Evolutionary conservation across 2,113 vertebrate species (phyloP).

Genomic region (Pandion haliaetus): DNA sequence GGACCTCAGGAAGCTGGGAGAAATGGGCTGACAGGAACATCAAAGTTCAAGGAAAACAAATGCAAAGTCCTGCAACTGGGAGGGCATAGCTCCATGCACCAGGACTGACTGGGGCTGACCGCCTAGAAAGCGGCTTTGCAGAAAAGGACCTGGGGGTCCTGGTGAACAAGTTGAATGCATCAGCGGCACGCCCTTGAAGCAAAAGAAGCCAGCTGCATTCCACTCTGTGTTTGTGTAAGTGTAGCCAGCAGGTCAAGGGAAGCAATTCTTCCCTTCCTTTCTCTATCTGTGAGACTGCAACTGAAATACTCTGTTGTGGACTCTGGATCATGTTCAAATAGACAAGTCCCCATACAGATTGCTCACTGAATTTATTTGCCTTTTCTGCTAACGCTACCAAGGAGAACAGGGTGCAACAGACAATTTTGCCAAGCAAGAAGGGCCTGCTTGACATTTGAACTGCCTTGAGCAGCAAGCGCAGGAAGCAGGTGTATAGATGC

Average conservation of each 20-base stretch:
- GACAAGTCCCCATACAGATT: neutral
- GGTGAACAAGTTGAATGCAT: neutral
- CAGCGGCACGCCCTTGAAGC: neutral
- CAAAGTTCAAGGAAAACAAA: neutral
- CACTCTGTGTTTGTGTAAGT: fast-evolving
- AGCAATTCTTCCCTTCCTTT: neutral
- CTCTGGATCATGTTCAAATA: neutral
- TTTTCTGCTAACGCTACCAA: neutral
- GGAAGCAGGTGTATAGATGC: neutral
- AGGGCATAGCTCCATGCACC: neutral
- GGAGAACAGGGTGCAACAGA: neutral
- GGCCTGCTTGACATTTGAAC: neutral
- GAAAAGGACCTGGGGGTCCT: neutral
- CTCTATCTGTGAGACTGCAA: neutral
- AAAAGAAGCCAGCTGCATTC: neutral
- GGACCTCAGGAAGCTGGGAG: neutral
- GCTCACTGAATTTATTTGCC: neutral
- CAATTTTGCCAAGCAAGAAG: fast-evolving
- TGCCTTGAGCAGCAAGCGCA: neutral
- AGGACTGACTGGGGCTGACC: neutral
- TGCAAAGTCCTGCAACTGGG: neutral
- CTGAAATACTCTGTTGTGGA: neutral
- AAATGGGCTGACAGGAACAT: neutral
- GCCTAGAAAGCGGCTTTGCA: neutral
- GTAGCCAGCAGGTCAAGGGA: neutral